A percentile compares a stretch with the other conserved stretches of the same genome.
These are phyloP conservation scores for Micropoecilia bifurca DNA, from an alignment of 2,797 vertebrate genomes.

Conservation along the genomic window DNA sequence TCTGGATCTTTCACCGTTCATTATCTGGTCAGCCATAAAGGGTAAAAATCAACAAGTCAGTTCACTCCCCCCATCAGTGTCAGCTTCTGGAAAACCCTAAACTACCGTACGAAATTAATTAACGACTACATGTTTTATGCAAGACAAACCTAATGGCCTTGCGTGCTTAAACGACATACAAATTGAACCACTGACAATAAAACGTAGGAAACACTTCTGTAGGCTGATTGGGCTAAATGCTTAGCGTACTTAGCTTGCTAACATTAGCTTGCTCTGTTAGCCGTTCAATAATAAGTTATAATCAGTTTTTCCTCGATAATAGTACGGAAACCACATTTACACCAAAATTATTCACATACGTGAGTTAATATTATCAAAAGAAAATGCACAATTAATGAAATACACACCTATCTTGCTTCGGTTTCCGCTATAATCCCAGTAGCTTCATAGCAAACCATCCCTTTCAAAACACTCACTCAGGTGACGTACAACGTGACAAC, in stretches of 20 bases:
- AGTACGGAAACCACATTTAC: background rate
- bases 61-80: constrained; percentile 3
- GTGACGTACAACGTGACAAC: constrained; percentile 62
- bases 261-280: constrained; percentile 51
- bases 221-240: constrained; percentile 31
- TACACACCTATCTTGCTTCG: constrained; percentile 41
- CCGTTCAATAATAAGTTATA: constrained; percentile 8
- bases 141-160: background rate
- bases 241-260: constrained; percentile 58
- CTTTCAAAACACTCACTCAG: constrained; percentile 73
- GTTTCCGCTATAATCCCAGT: constrained; percentile 59
- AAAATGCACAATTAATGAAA: background rate
- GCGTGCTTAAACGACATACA: background rate
- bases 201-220: constrained; percentile 16
- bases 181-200: background rate
- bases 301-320: background rate
- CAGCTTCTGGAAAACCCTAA: background rate
- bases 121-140: background rate
- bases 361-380: background rate
- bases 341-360: background rate
- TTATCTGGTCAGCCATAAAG: constrained; percentile 77
- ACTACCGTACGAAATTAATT: background rate
- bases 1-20: constrained; percentile 84
- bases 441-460: constrained; percentile 58
- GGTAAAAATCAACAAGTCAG: constrained; percentile 65